Evolutionary conservation across 1,140 invertebrate species (phyloP), one percentile per base, ranked within the genome.

Genomic region (Procambarus clarkii): DNA sequence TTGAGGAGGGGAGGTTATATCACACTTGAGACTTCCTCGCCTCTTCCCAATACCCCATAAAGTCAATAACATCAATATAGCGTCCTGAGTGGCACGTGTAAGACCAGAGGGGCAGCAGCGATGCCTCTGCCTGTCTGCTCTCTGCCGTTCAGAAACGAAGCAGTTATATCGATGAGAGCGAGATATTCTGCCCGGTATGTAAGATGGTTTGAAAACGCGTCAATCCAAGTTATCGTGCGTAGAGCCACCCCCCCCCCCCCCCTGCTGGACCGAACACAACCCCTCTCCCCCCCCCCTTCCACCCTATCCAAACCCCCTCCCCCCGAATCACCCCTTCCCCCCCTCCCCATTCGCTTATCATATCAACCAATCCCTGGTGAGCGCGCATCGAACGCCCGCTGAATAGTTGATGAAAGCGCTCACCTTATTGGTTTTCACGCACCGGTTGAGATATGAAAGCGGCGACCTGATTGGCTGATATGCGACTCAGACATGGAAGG

Each of bases 331-430:
- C 24, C 24, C n/a, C 80, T 13, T 13, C 2, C 50, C 50, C 50
- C 74, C 15, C 34, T 15, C 60, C 46, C 48, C 74, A 77, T 60
- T 74, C 85, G 85, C 85, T 89, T 90, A 90, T 90, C 88, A 77
- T 58, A 74, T 84, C 69, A 74, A 64, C 88, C 88, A 90, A 90
- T 90, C 88, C 88, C 88, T 46, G 64, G 64, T 58, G 48, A 77
- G 64, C 88, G 84, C 60, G 50, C 88, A 83, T 83, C 79, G 50
- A 71, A 83, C 88, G 69, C 81, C 88, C 80, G 81, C 88, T 90
- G 88, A 90, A 90, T 90, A 90, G 46, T 90, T 83, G 82, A 90
- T 90, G 88, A 84, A 90, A 83, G 80, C 88, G 80, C 69, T 78
- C 88, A 58, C 88, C 88, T 77, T 85, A 91, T 91, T 91, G 88